Evolutionary conservation across 2,888 invertebrate species (phyloP).

Genomic region (Agrilus cyanescens): DNA sequence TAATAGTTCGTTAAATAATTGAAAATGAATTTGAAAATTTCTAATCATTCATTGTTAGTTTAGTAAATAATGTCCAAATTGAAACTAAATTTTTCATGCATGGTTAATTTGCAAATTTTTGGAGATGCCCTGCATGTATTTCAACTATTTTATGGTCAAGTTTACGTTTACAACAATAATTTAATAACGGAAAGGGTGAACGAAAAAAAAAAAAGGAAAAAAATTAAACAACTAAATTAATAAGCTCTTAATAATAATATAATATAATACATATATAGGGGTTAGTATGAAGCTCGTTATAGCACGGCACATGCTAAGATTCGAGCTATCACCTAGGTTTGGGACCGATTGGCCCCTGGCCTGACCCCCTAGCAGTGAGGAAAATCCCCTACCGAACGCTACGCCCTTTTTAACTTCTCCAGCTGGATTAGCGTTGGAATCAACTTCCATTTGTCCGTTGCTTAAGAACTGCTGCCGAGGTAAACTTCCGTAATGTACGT

Average conservation of each 20-base stretch:
- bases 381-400: constrained; percentile 58
- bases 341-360: constrained; percentile 79
- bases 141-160: too few relatives aligned
- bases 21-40: too few relatives aligned
- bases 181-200: too few relatives aligned
- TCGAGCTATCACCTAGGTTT: constrained; percentile 64
- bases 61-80: too few relatives aligned
- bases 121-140: too few relatives aligned
- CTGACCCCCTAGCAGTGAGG: constrained; percentile 44
- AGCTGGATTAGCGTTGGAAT: constrained; percentile 36
- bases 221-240: constrained; percentile 13
- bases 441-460: constrained; percentile 29
- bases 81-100: too few relatives aligned
- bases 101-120: too few relatives aligned
- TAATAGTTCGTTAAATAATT: not conserved
- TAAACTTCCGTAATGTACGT: constrained; percentile 69
- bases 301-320: constrained; percentile 17
- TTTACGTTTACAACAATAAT: too few relatives aligned
- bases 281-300: constrained; percentile 11
- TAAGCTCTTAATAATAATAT: constrained; percentile 10
- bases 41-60: too few relatives aligned
- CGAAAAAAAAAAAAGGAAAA: constrained; percentile 1
- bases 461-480: constrained; percentile 55
- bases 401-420: constrained; percentile 48
- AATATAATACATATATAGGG: not conserved